Percentiles rank a stretch among this genome's conserved stretches.
Evolutionary conservation across 2,888 invertebrate species (phyloP).

Genomic region (Metalampra italica): DNA sequence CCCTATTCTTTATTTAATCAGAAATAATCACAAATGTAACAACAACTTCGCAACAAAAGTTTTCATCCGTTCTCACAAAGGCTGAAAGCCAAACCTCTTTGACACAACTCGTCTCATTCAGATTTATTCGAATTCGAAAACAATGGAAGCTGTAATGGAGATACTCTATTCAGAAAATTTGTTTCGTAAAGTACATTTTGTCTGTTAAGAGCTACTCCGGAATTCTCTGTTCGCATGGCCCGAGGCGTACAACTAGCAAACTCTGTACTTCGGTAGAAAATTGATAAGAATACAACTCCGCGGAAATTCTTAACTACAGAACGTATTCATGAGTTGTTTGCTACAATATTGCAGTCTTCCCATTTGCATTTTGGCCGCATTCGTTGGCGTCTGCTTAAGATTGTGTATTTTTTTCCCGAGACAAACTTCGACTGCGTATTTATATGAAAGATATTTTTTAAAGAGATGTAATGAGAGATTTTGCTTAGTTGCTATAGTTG

Average conservation of each 20-base stretch:
- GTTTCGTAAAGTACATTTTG: neutral
- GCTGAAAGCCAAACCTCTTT: neutral
- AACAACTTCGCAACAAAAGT: neutral
- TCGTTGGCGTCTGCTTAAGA: conserved; percentile 38
- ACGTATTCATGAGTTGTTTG: conserved; percentile 38
- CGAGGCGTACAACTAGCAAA: conserved; percentile 17
- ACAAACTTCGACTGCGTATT: conserved; percentile 24
- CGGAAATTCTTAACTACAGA: conserved; percentile 29
- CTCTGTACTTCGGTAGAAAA: conserved; percentile 20
- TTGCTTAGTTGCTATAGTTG: no score
- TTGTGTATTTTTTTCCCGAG: conserved; percentile 27
- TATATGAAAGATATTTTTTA: no score
- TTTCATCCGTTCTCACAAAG: conserved; percentile 8
- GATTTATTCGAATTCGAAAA: neutral
- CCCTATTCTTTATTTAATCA: no score
- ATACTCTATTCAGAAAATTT: neutral
- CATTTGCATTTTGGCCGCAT: conserved; percentile 66
- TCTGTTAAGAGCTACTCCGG: neutral
- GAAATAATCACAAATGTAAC: neutral
- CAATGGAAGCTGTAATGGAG: neutral
- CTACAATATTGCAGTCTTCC: conserved; percentile 31
- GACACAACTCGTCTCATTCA: neutral
- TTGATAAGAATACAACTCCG: conserved; percentile 28
- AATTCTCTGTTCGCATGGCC: conserved; percentile 20
- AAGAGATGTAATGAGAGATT: no score